These are phyloP conservation scores for Hydrophis major DNA, from an alignment of 2,797 vertebrate genomes.

Conservation along the genomic window DNA sequence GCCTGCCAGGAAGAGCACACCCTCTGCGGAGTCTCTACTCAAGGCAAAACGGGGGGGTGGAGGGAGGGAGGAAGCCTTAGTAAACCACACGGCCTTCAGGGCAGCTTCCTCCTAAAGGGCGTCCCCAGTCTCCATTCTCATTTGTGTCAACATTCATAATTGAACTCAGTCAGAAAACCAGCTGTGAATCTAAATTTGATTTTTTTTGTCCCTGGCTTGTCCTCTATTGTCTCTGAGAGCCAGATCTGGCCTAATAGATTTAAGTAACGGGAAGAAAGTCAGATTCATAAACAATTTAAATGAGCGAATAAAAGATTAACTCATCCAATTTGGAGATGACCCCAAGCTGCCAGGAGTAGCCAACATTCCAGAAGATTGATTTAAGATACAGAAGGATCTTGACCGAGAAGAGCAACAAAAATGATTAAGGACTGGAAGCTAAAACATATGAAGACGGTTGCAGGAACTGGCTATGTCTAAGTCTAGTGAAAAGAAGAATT, in stretches of 20 bases:
- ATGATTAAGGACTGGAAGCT: neutral
- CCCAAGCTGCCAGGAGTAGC: neutral
- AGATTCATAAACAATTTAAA: neutral
- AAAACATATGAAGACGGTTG: neutral
- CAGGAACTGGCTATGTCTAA: neutral
- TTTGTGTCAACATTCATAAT: neutral
- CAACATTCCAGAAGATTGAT: neutral
- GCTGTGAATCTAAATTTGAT: neutral
- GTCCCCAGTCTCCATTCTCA: neutral
- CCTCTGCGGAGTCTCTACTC: neutral
- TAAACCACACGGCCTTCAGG: neutral
- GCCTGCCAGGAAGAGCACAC: neutral
- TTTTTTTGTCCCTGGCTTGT: neutral
- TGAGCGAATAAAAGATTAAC: neutral
- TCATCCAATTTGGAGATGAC: neutral
- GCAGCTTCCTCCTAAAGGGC: neutral
- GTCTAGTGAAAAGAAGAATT: neutral
- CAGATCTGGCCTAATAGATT: neutral
- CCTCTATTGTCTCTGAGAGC: neutral
- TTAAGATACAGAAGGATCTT: neutral
- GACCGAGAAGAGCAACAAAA: neutral
- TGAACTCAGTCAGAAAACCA: neutral
- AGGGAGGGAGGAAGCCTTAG: neutral
- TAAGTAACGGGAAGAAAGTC: neutral
- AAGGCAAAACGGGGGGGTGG: neutral